Base-by-base conservation (phyloP, 2,797 vertebrate species). In the Luscinia megarhynchos region DNA sequence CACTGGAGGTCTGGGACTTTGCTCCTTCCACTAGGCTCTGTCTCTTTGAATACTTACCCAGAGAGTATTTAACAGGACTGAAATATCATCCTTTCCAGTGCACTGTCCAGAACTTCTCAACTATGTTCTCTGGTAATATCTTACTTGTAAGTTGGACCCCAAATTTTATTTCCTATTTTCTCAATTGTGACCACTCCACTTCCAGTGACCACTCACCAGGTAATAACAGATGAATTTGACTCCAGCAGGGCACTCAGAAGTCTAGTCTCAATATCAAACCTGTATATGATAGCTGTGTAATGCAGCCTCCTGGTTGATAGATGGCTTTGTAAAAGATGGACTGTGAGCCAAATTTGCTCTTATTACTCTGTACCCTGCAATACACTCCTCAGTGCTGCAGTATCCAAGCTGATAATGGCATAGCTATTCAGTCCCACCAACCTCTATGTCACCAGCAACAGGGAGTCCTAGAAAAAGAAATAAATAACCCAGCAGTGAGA, bases 151-250 rank as follows among this genome's bases (percentile, higher is more conserved):
- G 7, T 48, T 89, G 40, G 59, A 48, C 32, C 6, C 10, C 40
- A 84, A 48, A 54, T 87, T 80, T 80, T 68, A 40, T 83, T 89
- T 92, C 74, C 77, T 83, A 51, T 82, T 95, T 93, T 83, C 38
- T 92, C 10, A 2, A 19, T 89, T 61, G 12, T 50, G 34, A n/a
- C 53, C 23, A 57, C 63, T 84, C 61, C 81, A 92, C 73, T 74
- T 80, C 72, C 64, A 41, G 36, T 70, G 22, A 61, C 75, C 30
- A 22, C 81, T 87, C 72, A 38, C 40, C 55, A 77, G 53, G 57
- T 89, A 90, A 75, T 89, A 85, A 84, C 73, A 87, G 68, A 58
- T 77, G 46, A 68, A 80, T 89, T 66, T 89, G 30, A 58, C 29
- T 90, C 61, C 78, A 89, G 36, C 73, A 79, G 72, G 24, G 70